Percentiles rank a stretch among this genome's conserved stretches.
Evolutionary conservation across 2,113 vertebrate species (phyloP).

Genomic region (Ophthalmolycus amberensis): DNA sequence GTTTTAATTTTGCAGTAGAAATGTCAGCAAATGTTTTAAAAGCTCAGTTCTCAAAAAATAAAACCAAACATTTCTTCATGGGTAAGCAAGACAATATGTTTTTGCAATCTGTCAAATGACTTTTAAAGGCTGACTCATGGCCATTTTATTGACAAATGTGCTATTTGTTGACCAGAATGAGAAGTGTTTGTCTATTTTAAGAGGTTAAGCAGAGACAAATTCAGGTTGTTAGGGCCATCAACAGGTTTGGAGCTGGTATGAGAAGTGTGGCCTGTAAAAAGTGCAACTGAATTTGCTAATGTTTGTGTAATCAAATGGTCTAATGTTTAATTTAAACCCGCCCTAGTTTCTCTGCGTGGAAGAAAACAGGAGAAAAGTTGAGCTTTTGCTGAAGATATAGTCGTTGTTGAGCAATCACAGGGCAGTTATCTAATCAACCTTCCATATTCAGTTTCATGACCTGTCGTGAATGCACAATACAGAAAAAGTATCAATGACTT

Average conservation of each 20-base stretch:
- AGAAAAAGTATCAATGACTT: neutral
- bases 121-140: neutral
- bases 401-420: neutral
- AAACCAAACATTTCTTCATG: neutral
- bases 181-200: neutral
- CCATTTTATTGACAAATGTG: neutral
- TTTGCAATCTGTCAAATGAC: neutral
- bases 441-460: neutral
- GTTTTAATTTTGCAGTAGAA: neutral
- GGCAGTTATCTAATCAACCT: neutral
- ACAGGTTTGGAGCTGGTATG: neutral
- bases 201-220: neutral
- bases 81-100: neutral
- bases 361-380: neutral
- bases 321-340: neutral
- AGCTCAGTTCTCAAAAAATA: neutral
- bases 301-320: neutral
- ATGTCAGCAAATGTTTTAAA: neutral
- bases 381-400: neutral
- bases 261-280: neutral
- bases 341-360: neutral
- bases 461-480: neutral
- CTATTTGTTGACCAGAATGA: neutral
- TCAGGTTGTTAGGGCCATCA: too few species aligned
- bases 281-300: neutral